These are phyloP conservation scores for Onychomys leucogaster DNA, from an alignment of 2,797 vertebrate genomes.

Conservation along the genomic window DNA sequence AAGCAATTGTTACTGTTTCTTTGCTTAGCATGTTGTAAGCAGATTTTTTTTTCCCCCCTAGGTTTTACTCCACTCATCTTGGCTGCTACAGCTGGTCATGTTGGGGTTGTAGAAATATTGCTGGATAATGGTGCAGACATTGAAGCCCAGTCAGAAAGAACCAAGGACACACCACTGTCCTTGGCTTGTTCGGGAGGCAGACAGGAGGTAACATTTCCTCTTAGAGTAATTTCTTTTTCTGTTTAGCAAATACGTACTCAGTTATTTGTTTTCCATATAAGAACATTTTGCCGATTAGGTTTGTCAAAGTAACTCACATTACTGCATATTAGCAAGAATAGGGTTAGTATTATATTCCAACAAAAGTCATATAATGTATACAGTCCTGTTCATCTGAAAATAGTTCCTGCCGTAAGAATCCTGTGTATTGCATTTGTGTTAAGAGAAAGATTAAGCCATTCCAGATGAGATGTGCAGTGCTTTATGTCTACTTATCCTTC, in stretches of 20 bases:
- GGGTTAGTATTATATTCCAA: neutral
- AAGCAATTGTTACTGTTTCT: neutral
- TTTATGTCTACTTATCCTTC: slow-evolving; percentile 1
- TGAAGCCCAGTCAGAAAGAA: slow-evolving; percentile 92
- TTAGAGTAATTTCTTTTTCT: neutral
- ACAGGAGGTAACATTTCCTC: slow-evolving; percentile 88
- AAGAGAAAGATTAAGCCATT: neutral
- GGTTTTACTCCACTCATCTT: slow-evolving; percentile 92
- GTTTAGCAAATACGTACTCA: slow-evolving; percentile 40
- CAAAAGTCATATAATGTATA: neutral
- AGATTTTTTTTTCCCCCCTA: slow-evolving; percentile 75
- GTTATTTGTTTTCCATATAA: slow-evolving; percentile 1
- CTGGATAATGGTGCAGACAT: slow-evolving; percentile 92
- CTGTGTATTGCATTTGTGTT: neutral
- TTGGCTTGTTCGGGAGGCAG: slow-evolving; percentile 92
- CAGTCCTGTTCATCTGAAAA: neutral
- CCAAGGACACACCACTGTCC: slow-evolving; percentile 91
- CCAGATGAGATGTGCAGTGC: neutral
- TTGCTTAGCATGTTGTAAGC: slow-evolving; percentile 55
- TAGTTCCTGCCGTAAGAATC: neutral
- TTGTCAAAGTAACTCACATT: neutral
- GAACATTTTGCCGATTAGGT: neutral
- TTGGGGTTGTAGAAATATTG: slow-evolving; percentile 91
- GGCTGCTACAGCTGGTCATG: slow-evolving; percentile 91
- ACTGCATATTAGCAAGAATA: neutral